Percentiles rank a stretch among this genome's conserved stretches.
phyloP scores from a whole-genome alignment of 2,113 vertebrate genomes.

The Callithrix jacchus region DNA sequence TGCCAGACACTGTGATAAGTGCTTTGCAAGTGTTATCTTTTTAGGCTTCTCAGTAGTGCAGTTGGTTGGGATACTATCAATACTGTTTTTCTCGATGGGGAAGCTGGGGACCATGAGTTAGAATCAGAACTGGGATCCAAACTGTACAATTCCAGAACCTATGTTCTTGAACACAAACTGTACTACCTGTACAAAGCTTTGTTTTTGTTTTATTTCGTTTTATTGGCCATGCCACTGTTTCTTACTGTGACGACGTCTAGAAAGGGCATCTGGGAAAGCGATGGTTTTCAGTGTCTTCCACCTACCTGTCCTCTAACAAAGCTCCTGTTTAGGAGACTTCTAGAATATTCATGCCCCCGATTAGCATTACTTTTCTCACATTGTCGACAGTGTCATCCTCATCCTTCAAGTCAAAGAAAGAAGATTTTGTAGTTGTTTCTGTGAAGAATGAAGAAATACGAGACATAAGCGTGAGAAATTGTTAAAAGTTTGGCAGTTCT shows the following conservation, averaged over 20 bases:
- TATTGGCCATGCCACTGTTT: background rate
- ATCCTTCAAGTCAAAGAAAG: background rate
- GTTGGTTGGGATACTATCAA: background rate
- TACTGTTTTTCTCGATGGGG: background rate
- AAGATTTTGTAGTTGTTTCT: background rate
- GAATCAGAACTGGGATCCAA: background rate
- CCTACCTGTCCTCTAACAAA: background rate
- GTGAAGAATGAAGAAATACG: background rate
- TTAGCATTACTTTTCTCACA: background rate
- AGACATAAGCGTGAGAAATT: background rate
- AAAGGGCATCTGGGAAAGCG: background rate
- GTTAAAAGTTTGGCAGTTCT: background rate
- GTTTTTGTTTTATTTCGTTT: constrained; percentile 1
- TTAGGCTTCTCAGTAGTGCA: background rate
- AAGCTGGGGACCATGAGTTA: background rate
- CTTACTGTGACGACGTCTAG: background rate
- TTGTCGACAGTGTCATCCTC: background rate
- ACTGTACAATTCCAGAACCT: background rate
- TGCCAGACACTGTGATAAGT: background rate
- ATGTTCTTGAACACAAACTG: background rate
- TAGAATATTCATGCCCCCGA: background rate
- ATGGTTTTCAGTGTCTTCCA: background rate
- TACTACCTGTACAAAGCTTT: background rate
- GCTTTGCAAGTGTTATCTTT: background rate
- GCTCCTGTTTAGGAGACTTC: background rate